Conservation (phyloP, 2,797 vertebrate genomes). For the Todus mexicanus region DNA sequence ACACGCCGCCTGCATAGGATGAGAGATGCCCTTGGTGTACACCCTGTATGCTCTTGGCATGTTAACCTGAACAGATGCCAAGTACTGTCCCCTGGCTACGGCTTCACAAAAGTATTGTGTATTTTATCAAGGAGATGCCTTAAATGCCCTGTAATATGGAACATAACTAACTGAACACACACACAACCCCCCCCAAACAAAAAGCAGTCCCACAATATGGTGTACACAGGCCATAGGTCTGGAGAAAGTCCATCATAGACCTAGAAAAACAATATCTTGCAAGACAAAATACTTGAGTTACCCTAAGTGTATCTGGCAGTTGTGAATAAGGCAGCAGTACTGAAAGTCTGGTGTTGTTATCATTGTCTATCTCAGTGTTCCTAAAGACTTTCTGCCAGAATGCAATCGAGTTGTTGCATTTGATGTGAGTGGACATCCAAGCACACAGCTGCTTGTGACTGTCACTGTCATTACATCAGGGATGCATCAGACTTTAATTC, state of each 20-base stretch:
- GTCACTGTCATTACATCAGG: background rate
- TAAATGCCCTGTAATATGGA: background rate
- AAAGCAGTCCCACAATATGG: background rate
- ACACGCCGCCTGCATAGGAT: background rate
- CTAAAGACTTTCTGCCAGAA: background rate
- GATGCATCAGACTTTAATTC: background rate
- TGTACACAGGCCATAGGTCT: background rate
- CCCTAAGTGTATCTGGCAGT: background rate
- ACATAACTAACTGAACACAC: background rate
- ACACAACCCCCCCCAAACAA: background rate
- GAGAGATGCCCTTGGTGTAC: background rate
- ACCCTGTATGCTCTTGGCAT: background rate
- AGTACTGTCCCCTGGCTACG: background rate
- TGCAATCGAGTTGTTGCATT: background rate
- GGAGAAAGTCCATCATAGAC: accelerated
- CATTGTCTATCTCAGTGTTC: background rate
- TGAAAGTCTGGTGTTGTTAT: background rate
- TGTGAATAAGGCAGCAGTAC: background rate
- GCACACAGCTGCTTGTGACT: background rate
- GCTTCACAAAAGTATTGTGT: background rate
- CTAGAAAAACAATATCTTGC: background rate
- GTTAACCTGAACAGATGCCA: background rate
- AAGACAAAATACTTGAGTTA: background rate
- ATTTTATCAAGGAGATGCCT: background rate
- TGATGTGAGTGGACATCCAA: background rate